These are phyloP conservation scores for Numenius arquata DNA, from an alignment of 2,113 vertebrate species.

Conservation along the genomic window DNA sequence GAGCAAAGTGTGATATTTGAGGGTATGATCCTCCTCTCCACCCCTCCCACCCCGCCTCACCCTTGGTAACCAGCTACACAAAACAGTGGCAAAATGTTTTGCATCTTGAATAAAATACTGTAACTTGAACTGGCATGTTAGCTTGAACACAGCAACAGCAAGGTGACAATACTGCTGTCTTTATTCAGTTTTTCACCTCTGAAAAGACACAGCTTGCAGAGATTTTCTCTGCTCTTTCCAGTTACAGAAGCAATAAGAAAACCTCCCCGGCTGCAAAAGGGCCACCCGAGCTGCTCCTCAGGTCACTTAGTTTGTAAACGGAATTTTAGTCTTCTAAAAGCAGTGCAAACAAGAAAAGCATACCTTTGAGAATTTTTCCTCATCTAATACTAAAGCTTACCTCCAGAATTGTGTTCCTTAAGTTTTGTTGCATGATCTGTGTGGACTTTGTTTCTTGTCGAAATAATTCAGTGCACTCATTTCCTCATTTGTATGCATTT, in stretches of 20 bases:
- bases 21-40: background rate
- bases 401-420: background rate
- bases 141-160: background rate
- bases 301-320: background rate
- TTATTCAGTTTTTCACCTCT: background rate
- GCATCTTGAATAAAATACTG: background rate
- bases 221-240: background rate
- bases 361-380: background rate
- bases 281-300: background rate
- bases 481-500: background rate
- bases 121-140: background rate
- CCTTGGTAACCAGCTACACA: background rate
- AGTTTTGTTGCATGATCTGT: background rate
- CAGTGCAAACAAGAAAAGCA: background rate
- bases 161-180: background rate
- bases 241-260: background rate
- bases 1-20: background rate
- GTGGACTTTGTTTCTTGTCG: background rate
- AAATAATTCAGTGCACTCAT: background rate
- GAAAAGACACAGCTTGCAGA: background rate
- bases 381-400: background rate
- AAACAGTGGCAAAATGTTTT: background rate
- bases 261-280: background rate
- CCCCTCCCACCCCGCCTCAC: too few species aligned
- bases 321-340: background rate